These are phyloP conservation scores for Catamblyrhynchus diadema DNA, from an alignment of 2,797 vertebrate genomes.

Conservation along the genomic window DNA sequence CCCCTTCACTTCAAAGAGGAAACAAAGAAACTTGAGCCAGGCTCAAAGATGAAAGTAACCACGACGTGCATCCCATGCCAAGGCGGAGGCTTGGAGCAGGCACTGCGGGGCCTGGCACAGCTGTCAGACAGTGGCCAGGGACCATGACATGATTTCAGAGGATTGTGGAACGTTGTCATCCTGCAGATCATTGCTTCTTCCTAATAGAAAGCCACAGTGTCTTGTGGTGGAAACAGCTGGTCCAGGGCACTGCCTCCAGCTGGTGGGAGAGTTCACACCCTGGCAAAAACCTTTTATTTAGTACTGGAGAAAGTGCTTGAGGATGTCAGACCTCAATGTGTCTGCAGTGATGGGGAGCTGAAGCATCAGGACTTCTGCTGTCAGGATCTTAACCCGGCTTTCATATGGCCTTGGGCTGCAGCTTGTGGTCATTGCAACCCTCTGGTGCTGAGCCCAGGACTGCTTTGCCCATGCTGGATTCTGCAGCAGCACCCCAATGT, in stretches of 20 bases:
- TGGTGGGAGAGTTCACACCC: neutral
- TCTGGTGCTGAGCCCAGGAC: neutral
- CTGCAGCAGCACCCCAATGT: neutral
- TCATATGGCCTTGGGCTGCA: neutral
- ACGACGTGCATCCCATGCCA: rapidly evolving
- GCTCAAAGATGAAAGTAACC: neutral
- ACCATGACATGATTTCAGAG: neutral
- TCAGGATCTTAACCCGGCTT: neutral
- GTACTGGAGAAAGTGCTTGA: neutral
- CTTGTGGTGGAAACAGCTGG: neutral
- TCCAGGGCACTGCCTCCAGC: neutral
- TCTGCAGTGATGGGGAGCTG: neutral
- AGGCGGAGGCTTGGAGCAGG: neutral
- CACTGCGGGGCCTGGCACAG: neutral
- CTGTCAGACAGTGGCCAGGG: neutral
- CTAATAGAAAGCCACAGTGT: neutral
- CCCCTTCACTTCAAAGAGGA: neutral
- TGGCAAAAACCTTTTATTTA: neutral
- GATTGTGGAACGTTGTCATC: neutral
- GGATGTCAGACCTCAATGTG: neutral
- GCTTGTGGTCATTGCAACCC: too few relatives aligned
- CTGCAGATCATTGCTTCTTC: neutral
- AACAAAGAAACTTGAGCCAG: neutral
- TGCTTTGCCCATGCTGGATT: rapidly evolving
- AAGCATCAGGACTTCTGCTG: neutral